Evolutionary conservation across 2,797 vertebrate species (phyloP).

Genomic region (Hyperoplus immaculatus): DNA sequence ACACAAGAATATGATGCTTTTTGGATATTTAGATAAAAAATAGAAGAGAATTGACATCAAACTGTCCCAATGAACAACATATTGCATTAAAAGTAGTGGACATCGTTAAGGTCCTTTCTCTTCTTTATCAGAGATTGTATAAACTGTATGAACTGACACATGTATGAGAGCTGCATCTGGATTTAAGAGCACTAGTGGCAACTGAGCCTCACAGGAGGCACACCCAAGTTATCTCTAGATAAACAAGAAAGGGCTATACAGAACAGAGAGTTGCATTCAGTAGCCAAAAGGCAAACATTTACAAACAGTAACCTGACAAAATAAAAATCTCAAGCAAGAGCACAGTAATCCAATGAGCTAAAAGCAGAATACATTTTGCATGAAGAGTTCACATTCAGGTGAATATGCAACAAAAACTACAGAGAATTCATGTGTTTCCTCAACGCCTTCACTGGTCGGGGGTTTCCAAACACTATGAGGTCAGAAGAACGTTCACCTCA

Average conservation of each 20-base stretch:
- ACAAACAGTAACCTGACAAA: neutral
- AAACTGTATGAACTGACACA: neutral
- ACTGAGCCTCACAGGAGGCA: slow-evolving; percentile 5
- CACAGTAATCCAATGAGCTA: neutral
- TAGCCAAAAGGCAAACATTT: neutral
- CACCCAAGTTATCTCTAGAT: slow-evolving; percentile 10
- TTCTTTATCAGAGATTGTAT: slow-evolving; percentile 5
- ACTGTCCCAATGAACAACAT: neutral
- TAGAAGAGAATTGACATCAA: neutral
- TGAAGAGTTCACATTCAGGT: slow-evolving; percentile 1
- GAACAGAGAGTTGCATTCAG: neutral
- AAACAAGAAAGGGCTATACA: neutral
- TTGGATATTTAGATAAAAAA: neutral
- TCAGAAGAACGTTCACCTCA: neutral
- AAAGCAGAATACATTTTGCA: neutral
- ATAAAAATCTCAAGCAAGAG: neutral
- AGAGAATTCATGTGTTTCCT: slow-evolving; percentile 2
- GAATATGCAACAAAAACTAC: neutral
- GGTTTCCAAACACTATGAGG: neutral
- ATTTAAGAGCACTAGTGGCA: slow-evolving; percentile 29
- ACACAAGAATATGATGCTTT: neutral
- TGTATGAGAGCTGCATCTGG: slow-evolving; percentile 1
- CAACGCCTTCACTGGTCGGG: rapidly evolving
- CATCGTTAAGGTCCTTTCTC: slow-evolving; percentile 13
- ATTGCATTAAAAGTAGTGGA: neutral